Percentiles rank a stretch among this genome's conserved stretches.
These are phyloP conservation scores for Lasioglossum zephyrum DNA, from an alignment of 2,888 invertebrate genomes.

Conservation along the genomic window DNA sequence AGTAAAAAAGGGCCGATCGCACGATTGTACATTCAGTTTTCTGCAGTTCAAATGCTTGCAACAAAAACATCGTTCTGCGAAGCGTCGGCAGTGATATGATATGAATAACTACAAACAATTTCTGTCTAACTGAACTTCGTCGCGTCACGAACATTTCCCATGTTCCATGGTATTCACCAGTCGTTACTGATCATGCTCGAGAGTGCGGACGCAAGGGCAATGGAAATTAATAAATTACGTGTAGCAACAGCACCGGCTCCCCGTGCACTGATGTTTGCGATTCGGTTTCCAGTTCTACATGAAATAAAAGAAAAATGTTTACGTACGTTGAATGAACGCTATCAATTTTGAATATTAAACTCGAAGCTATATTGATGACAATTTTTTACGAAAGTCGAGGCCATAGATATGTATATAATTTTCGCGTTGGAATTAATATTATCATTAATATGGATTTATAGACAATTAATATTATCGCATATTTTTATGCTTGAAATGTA, in stretches of 20 bases:
- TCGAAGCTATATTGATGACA: not conserved
- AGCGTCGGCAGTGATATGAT: not conserved
- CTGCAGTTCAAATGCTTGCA: not conserved
- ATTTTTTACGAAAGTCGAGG: not conserved
- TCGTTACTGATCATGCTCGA: not conserved
- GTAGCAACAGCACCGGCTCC: not conserved
- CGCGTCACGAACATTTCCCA: slow-evolving; percentile 4
- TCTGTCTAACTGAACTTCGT: not conserved
- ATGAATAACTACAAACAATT: slow-evolving; percentile 10
- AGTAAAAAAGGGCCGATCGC: not conserved
- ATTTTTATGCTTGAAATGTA: no score
- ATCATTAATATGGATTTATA: no score
- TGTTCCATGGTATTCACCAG: not conserved
- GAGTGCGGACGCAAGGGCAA: not conserved
- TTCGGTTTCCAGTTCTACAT: not conserved
- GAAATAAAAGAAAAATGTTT: not conserved
- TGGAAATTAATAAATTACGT: slow-evolving; percentile 1
- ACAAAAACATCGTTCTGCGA: not conserved
- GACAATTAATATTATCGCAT: not conserved
- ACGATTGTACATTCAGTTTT: not conserved
- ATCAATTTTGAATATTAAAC: not conserved
- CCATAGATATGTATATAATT: not conserved
- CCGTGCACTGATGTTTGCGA: not conserved
- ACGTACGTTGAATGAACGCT: not conserved
- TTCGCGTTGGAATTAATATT: no score